These are phyloP conservation scores for Mus spretus DNA, from an alignment of 2,797 vertebrate genomes.

Conservation along the genomic window DNA sequence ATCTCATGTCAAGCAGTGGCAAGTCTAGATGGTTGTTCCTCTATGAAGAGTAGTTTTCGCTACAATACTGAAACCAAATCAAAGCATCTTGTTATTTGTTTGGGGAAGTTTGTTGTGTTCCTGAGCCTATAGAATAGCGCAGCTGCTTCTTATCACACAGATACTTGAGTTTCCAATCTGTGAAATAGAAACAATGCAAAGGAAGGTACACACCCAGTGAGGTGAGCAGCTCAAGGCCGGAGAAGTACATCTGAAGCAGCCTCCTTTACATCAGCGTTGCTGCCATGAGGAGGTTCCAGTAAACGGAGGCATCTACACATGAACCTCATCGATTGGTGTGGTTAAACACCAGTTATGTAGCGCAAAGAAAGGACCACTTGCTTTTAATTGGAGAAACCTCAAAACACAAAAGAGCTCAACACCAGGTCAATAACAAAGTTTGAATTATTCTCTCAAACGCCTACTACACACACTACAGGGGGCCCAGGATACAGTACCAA, in stretches of 20 bases:
- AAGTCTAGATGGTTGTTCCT: background rate
- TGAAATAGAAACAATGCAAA: background rate
- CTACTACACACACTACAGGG: background rate
- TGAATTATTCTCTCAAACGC: background rate
- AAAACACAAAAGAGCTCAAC: background rate
- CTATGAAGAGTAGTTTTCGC: background rate
- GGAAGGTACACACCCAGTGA: background rate
- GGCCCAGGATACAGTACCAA: background rate
- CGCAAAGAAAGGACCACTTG: background rate
- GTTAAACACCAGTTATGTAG: background rate
- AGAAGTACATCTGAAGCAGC: background rate
- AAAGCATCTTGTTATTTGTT: background rate
- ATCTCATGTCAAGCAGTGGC: background rate
- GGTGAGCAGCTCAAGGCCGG: background rate
- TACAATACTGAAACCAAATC: background rate
- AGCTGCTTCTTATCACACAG: background rate
- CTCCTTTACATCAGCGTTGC: background rate
- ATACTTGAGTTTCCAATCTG: background rate
- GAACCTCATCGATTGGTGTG: background rate
- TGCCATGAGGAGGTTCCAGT: background rate
- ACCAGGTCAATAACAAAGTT: background rate
- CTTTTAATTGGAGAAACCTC: background rate
- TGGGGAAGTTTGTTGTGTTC: background rate
- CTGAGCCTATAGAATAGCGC: background rate
- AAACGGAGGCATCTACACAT: background rate